Base-by-base conservation (phyloP, 2,888 invertebrate species). In the Lepidonotus clava region DNA sequence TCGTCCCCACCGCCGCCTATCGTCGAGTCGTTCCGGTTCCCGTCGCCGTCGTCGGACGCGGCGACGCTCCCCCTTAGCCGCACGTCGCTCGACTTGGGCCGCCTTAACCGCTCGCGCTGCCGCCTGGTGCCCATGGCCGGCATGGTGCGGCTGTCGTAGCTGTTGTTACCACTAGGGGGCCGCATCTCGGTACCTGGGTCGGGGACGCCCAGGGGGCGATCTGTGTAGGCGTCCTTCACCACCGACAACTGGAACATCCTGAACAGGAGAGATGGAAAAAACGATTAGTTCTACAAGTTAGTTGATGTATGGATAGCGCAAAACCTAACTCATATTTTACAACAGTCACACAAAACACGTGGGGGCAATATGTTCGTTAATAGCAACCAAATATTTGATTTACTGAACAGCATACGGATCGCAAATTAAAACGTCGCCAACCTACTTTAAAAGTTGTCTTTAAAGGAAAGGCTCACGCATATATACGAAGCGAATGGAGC, bases 241-340 rank as follows among this genome's bases (percentile, higher is more conserved):
- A 84, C 66, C 28, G 84, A 34, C n/a, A 84, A n/a, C 28, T 84
- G 84, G 84, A 84, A 84, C 40, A 84, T 40, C n/a, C 84, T 84
- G 66, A 8, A 66, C 61, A 34, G 11, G 18, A 11, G 18, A 14
- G 51, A n/a, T n/a, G n/a, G n/a, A n/a, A n/a, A n/a, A n/a, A 67
- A 21, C 14, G 24, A 11, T n/a, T 28, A 67, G 67, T 24, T n/a
- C 18, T 67, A 21, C 18, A 28, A n/a, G 21, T 51, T 51, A 51
- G 21, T 51, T 51, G 51, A 51, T 14, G 21, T 51, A 51, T 51
- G 14, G 51, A n/a, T n/a, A n/a, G n/a, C n/a, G n/a, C n/a, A n/a
- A n/a, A n/a, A n/a, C n/a, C n/a, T n/a, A n/a, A n/a, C n/a, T n/a
- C n/a, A n/a, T n/a, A n/a, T n/a, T n/a, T n/a, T n/a, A n/a, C n/a